A percentile compares a stretch with the other conserved stretches of the same genome.
Evolutionary conservation across 2,797 vertebrate genomes (phyloP).

Genomic region (Scyliorhinus canicula): DNA sequence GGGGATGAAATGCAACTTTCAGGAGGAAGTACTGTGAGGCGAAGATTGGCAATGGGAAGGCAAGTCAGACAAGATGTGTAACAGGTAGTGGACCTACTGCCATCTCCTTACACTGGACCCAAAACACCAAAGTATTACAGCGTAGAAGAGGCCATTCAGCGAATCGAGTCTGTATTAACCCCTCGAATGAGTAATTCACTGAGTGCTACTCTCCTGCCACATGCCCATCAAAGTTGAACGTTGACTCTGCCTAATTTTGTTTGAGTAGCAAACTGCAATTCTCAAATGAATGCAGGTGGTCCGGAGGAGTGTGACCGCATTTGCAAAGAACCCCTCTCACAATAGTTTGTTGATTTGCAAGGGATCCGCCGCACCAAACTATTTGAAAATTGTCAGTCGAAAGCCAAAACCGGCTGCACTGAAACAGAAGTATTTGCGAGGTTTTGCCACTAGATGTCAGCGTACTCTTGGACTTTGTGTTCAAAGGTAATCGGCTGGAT

Average conservation of each 20-base stretch:
- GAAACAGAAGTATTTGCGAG: not conserved
- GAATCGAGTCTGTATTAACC: too few relatives aligned
- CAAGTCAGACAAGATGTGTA: not conserved
- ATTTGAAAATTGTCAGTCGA: not conserved
- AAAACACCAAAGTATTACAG: too few relatives aligned
- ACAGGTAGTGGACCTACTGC: not conserved
- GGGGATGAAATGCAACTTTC: not conserved
- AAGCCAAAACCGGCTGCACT: not conserved
- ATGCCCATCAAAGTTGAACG: not conserved
- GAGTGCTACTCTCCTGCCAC: too few relatives aligned
- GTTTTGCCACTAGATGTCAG: conserved; percentile 32
- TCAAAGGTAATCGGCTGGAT: too few relatives aligned
- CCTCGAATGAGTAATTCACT: too few relatives aligned
- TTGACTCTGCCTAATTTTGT: not conserved
- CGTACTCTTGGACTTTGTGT: not conserved
- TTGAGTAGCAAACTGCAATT: not conserved
- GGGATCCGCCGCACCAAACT: not conserved
- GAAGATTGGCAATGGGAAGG: not conserved
- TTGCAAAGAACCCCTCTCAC: not conserved
- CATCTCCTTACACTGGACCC: not conserved
- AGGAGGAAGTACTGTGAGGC: not conserved
- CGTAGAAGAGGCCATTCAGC: too few relatives aligned
- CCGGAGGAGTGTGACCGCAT: not conserved
- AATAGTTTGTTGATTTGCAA: too few relatives aligned
- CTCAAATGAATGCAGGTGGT: not conserved